phyloP scores from a whole-genome alignment of 2,797 vertebrate species.

The Loriculus beryllinus region DNA sequence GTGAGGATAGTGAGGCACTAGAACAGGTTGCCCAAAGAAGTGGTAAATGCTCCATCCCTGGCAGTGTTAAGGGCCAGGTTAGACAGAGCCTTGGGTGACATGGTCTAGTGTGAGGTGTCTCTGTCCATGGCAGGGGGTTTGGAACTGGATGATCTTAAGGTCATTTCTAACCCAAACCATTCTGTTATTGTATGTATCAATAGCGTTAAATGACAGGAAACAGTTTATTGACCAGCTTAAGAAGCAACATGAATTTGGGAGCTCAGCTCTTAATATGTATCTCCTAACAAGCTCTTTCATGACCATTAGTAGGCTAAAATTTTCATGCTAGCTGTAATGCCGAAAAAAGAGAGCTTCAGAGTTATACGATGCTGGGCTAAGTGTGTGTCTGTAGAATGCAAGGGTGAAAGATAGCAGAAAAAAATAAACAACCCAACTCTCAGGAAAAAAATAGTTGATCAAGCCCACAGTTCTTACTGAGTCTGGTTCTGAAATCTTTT shows the following conservation, averaged over 20 bases:
- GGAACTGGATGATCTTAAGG: neutral
- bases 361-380: neutral
- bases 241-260: neutral
- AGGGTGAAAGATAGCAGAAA: neutral
- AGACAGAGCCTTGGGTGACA: neutral
- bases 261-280: neutral
- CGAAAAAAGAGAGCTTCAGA: neutral
- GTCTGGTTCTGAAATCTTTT: neutral
- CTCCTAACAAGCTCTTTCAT: neutral
- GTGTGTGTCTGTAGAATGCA: neutral
- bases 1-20: neutral
- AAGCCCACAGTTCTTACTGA: neutral
- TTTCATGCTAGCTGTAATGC: neutral
- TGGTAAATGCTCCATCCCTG: neutral
- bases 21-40: neutral
- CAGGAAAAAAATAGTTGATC: neutral
- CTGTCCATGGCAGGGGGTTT: neutral
- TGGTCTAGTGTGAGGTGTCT: neutral
- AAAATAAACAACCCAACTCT: neutral
- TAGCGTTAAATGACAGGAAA: neutral
- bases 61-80: neutral
- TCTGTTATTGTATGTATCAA: neutral
- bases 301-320: neutral
- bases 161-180: neutral
- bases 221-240: neutral